Percentiles rank a stretch among this genome's conserved stretches.
These are phyloP conservation scores for Leptinotarsa juncta DNA, from an alignment of 2,888 invertebrate species.

Conservation along the genomic window DNA sequence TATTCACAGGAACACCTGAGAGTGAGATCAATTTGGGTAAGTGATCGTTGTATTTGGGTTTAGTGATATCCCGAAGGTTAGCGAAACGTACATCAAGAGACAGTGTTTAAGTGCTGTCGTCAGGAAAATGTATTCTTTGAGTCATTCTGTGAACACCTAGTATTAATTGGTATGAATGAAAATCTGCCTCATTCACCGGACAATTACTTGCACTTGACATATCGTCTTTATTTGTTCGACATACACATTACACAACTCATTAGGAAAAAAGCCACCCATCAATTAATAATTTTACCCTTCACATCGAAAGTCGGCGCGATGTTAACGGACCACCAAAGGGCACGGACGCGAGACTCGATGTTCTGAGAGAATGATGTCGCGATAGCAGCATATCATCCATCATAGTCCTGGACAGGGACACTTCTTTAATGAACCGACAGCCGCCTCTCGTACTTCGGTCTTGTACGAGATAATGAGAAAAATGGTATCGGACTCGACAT, in stretches of 20 bases:
- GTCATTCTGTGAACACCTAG: too few relatives aligned
- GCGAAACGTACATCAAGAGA: too few relatives aligned
- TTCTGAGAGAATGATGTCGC: conserved; percentile 59
- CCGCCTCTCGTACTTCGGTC: conserved; percentile 59
- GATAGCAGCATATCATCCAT: conserved; percentile 65
- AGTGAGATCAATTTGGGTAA: too few relatives aligned
- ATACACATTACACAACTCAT: conserved; percentile 5
- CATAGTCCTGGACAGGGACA: conserved; percentile 63
- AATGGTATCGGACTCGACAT: conserved; percentile 57
- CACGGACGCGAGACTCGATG: conserved; percentile 58
- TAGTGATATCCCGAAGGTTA: too few relatives aligned
- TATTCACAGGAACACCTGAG: too few relatives aligned
- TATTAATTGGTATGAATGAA: background rate
- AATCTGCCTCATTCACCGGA: background rate
- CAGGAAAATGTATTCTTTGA: too few relatives aligned
- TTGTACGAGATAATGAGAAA: conserved; percentile 57
- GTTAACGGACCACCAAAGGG: conserved; percentile 55
- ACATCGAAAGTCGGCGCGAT: conserved; percentile 31
- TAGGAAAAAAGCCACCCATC: conserved; percentile 15
- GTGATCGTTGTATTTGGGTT: too few relatives aligned
- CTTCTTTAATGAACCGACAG: conserved; percentile 65
- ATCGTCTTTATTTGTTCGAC: conserved; percentile 2
- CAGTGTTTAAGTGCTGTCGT: too few relatives aligned
- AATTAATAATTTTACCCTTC: conserved; percentile 34
- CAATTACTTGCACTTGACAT: background rate